Percentiles rank a stretch among this genome's conserved stretches.
These are phyloP conservation scores for Thereva nobilitata DNA, from an alignment of 2,888 invertebrate species.

Conservation along the genomic window DNA sequence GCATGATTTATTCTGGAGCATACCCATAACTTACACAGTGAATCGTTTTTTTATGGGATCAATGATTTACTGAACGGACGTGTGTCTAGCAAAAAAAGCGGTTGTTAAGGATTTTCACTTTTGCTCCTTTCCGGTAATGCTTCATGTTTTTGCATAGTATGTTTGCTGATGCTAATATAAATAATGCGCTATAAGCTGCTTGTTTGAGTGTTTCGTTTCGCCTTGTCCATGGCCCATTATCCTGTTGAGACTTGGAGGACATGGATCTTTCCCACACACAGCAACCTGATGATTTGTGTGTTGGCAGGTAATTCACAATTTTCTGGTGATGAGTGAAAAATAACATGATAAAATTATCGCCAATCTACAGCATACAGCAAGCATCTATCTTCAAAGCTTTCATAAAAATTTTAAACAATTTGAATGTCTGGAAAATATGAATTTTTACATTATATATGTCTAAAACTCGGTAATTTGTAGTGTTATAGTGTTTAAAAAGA, in stretches of 20 bases:
- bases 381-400: too few relatives aligned
- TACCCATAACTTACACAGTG: conserved; percentile 26
- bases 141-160: conserved; percentile 20
- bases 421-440: too few relatives aligned
- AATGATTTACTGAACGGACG: conserved; percentile 32
- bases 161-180: conserved; percentile 15
- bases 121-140: conserved; percentile 1
- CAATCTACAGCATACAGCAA: too few relatives aligned
- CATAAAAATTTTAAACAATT: too few relatives aligned
- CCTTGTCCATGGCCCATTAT: conserved; percentile 3
- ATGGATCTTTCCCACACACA: conserved; percentile 6
- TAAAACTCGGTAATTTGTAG: too few relatives aligned
- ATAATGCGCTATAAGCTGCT: conserved; percentile 15
- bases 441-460: too few relatives aligned
- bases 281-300: conserved; percentile 29
- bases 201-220: neutral
- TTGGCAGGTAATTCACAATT: conserved; percentile 34
- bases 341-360: neutral
- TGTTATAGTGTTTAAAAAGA: too few relatives aligned
- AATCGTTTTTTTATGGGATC: conserved; percentile 30
- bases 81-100: conserved; percentile 23
- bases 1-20: conserved; percentile 27
- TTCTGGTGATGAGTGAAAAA: conserved; percentile 15
- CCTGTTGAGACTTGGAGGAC: neutral
- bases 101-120: conserved; percentile 31